Conservation (phyloP, 2,113 vertebrate genomes). For the Lagopus leucura region DNA sequence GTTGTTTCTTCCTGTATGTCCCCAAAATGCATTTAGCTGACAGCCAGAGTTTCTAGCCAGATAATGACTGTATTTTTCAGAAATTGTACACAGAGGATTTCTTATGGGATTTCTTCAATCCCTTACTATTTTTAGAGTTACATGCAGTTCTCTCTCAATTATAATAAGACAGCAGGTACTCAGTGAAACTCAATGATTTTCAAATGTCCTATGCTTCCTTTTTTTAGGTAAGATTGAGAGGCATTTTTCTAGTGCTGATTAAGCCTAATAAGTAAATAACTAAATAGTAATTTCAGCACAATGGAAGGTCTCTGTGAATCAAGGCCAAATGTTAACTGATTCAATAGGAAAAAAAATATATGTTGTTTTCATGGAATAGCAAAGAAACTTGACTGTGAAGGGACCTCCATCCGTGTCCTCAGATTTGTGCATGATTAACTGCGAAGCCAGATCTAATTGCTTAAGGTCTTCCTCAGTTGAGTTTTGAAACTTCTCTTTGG, state of each 20-base stretch:
- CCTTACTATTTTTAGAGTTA: slow-evolving; percentile 29
- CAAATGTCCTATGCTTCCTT: background rate
- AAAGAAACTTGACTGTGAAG: background rate
- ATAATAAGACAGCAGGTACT: background rate
- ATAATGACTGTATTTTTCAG: slow-evolving; percentile 34
- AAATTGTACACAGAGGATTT: background rate
- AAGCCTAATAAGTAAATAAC: background rate
- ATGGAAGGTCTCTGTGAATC: background rate
- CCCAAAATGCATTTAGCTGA: background rate
- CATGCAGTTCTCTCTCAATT: background rate
- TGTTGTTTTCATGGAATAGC: background rate
- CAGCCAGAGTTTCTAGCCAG: background rate
- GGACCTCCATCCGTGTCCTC: background rate
- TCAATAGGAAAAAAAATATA: background rate
- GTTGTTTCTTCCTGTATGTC: slow-evolving; percentile 32
- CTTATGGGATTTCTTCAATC: background rate
- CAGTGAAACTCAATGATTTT: background rate
- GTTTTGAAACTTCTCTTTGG: background rate
- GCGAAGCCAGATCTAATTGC: background rate
- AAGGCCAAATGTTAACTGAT: background rate
- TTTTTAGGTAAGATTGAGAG: background rate
- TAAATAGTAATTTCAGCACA: background rate
- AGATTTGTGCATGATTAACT: background rate
- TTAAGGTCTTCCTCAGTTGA: accelerated
- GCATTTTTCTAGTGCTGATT: background rate